Evolutionary conservation across 2,113 vertebrate species (phyloP), one percentile per base, ranked within the genome.

Genomic region (Mola mola): DNA sequence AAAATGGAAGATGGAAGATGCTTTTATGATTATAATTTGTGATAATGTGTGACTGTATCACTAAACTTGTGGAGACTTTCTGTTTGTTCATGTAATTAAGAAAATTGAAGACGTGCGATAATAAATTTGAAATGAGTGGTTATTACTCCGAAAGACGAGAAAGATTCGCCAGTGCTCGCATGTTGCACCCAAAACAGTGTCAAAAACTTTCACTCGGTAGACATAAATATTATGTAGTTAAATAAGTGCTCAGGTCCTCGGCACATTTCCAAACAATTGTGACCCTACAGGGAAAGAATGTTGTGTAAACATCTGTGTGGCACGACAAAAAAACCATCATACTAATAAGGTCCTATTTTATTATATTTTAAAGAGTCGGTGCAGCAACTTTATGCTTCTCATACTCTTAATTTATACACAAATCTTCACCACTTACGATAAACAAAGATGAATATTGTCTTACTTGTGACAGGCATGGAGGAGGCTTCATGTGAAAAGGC

Each of bases 401-500:
- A n/a, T n/a, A n/a, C n/a, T n/a, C 4, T 28, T 4, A n/a, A 15
- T 13, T 46, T 3, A 38, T 22, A 44, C 55, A 21, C 2, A 24
- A 19, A 13, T 24, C n/a, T 26, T 58, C 4, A 26, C 10, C 13
- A 16, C 49, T 49, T 8, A 26, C 10, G 4, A 20, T 15, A 33
- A 26, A 8, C 8, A 2, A 36, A 1, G 13, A 15, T n/a, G n/a
- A 6, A 19, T 31, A 1, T 43, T 25, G 34, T 26, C 36, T 40
- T 2, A 11, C 15, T 71, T 77, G 20, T 33, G 29, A 19, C 83
- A 99, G 97, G 97, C 43, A 99, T 99, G 97, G 96, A 98, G 15
- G 87, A 87, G 60, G 97, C 93, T 3, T 92, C 85, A 2, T 97
- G 95, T 84, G 56, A 78, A 1, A 88, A 88, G 34, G 60, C 92